Evolutionary conservation across 2,113 vertebrate species (phyloP).

Genomic region (Labeo rohita): DNA sequence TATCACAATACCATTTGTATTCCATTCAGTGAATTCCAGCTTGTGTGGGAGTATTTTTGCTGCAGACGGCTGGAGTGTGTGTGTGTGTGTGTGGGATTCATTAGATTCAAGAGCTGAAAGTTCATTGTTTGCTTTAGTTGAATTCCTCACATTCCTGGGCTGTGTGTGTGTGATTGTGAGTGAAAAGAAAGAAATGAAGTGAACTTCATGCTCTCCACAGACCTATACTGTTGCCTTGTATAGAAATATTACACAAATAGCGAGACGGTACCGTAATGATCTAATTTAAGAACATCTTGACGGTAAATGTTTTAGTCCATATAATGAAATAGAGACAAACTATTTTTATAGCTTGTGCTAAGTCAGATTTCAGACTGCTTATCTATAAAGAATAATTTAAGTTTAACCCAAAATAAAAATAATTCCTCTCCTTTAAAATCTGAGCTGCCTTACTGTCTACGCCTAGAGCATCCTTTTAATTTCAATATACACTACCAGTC

Average conservation of each 20-base stretch:
- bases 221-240: not conserved
- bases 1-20: not conserved
- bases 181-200: not conserved
- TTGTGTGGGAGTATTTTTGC: slow-evolving; percentile 15
- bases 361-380: not conserved
- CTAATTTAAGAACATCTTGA: not conserved
- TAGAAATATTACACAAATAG: not conserved
- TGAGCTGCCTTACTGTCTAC: not conserved
- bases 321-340: not conserved
- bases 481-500: not conserved
- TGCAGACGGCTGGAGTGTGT: slow-evolving; percentile 22
- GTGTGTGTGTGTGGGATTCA: slow-evolving; percentile 59
- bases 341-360: not conserved
- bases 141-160: slow-evolving; percentile 77
- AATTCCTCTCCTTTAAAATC: not conserved
- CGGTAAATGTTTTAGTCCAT: not conserved
- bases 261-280: not conserved
- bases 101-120: slow-evolving; percentile 64
- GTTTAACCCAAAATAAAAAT: too few relatives aligned
- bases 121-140: slow-evolving; percentile 76
- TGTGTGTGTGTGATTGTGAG: not conserved
- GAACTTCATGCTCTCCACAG: slow-evolving; percentile 1
- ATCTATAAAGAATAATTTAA: too few relatives aligned
- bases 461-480: not conserved
- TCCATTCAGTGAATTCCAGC: slow-evolving; percentile 32